Percentiles rank a stretch among this genome's conserved stretches.
Evolutionary conservation across 1,140 invertebrate species (phyloP).

Genomic region (Rhizoglyphus robini): DNA sequence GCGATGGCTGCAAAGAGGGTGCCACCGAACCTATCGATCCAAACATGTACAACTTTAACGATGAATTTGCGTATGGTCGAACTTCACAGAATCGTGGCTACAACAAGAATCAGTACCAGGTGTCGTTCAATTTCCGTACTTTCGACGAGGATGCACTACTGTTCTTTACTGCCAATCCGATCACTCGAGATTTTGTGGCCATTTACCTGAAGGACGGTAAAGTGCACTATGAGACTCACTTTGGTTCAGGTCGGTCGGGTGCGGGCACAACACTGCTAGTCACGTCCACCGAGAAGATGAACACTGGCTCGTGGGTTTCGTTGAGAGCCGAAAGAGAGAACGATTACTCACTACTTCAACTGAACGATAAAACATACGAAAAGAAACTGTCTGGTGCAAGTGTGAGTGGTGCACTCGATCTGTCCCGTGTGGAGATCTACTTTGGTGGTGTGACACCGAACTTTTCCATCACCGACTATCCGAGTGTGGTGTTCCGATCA

Average conservation of each 20-base stretch:
- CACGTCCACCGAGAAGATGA: conserved; percentile 54
- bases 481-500: conserved; percentile 36
- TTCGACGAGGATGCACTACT: conserved; percentile 74
- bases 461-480: conserved; percentile 32
- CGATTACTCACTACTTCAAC: conserved; percentile 40
- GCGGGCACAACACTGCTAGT: conserved; percentile 30
- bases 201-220: conserved; percentile 21
- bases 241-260: conserved; percentile 26
- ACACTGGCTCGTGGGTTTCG: conserved; percentile 61
- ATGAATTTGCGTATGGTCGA: conserved; percentile 55
- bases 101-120: conserved; percentile 54
- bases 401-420: conserved; percentile 47
- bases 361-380: conserved; percentile 48
- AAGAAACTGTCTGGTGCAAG: conserved; percentile 36
- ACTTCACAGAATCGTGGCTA: conserved; percentile 47
- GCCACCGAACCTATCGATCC: conserved; percentile 29
- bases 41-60: conserved; percentile 51
- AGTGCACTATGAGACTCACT: conserved; percentile 41
- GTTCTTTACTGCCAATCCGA: conserved; percentile 60
- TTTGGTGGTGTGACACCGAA: conserved; percentile 66
- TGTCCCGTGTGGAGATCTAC: conserved; percentile 39
- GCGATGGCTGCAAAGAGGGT: conserved; percentile 56
- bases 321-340: conserved; percentile 45
- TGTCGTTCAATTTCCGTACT: conserved; percentile 66
- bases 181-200: conserved; percentile 33